These are phyloP conservation scores for Diachasmimorpha longicaudata DNA, from an alignment of 1,140 invertebrate genomes.

Conservation along the genomic window DNA sequence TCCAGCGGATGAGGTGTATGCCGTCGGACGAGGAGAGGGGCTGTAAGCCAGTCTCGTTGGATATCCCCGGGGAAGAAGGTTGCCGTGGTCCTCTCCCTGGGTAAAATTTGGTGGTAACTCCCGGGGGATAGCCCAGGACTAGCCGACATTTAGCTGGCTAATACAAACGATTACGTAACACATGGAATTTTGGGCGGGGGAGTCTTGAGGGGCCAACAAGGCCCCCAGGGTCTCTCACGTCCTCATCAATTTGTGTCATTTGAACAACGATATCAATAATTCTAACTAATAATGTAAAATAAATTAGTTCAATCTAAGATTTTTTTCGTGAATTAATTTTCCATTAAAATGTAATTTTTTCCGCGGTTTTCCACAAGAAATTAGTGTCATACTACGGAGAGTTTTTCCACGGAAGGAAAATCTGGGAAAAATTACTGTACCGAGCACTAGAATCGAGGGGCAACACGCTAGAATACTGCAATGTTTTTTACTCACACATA, in stretches of 20 bases:
- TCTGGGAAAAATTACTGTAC: too few relatives aligned
- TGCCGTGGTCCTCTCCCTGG: background rate
- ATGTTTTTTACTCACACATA: too few relatives aligned
- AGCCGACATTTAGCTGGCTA: constrained; percentile 26
- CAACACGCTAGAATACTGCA: too few relatives aligned
- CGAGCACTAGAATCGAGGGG: too few relatives aligned
- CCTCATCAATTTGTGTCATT: background rate
- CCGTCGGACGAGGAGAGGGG: background rate
- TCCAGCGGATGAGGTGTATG: background rate
- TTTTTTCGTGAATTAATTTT: too few relatives aligned
- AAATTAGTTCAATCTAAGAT: background rate
- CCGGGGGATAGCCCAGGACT: constrained; percentile 16
- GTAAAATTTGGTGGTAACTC: constrained; percentile 19
- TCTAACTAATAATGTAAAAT: background rate
- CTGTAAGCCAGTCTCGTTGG: background rate
- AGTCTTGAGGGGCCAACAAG: background rate
- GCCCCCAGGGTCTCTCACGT: background rate
- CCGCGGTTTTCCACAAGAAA: too few relatives aligned
- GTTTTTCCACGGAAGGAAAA: too few relatives aligned
- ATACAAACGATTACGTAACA: constrained; percentile 17
- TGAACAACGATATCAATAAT: background rate
- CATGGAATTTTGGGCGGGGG: background rate
- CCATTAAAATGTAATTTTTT: too few relatives aligned
- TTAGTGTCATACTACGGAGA: too few relatives aligned
- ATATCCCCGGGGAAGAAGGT: background rate